These are phyloP conservation scores for Sarcophilus harrisii DNA, from an alignment of 2,797 vertebrate species.

Conservation along the genomic window DNA sequence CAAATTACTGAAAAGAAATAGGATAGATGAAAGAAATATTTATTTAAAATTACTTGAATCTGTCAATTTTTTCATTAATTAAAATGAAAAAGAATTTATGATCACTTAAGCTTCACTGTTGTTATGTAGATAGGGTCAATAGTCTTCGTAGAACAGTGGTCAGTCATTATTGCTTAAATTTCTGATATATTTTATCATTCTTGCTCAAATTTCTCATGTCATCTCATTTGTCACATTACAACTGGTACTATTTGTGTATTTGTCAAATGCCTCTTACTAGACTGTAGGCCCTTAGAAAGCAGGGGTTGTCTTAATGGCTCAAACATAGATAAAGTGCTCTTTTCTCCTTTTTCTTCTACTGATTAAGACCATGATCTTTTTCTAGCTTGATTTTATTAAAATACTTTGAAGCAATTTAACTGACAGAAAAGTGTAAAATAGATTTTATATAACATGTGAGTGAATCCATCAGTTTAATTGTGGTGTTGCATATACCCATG, in stretches of 20 bases:
- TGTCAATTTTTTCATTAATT: not conserved
- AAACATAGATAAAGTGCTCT: not conserved
- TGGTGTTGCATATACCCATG: not conserved
- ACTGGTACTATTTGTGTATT: not conserved
- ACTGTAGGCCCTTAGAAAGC: not conserved
- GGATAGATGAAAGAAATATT: not conserved
- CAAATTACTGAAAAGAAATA: not conserved
- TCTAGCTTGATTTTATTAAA: not conserved
- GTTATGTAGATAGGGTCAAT: not conserved
- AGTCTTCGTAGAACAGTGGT: not conserved
- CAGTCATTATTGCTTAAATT: not conserved
- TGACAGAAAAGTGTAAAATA: not conserved
- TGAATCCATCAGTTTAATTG: not conserved
- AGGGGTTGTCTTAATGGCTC: not conserved
- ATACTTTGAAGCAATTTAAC: not conserved
- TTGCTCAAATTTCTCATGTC: not conserved
- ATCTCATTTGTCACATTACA: not conserved
- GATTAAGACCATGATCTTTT: not conserved
- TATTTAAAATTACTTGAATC: not conserved
- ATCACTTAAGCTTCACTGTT: not conserved
- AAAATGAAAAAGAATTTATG: not conserved
- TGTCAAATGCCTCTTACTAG: not conserved
- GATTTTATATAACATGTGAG: not conserved
- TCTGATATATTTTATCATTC: not conserved
- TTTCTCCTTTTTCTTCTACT: not conserved